Percentiles rank a stretch among this genome's conserved stretches.
phyloP scores from a whole-genome alignment of 2,113 vertebrate genomes.

The Semnornis frantzii region DNA sequence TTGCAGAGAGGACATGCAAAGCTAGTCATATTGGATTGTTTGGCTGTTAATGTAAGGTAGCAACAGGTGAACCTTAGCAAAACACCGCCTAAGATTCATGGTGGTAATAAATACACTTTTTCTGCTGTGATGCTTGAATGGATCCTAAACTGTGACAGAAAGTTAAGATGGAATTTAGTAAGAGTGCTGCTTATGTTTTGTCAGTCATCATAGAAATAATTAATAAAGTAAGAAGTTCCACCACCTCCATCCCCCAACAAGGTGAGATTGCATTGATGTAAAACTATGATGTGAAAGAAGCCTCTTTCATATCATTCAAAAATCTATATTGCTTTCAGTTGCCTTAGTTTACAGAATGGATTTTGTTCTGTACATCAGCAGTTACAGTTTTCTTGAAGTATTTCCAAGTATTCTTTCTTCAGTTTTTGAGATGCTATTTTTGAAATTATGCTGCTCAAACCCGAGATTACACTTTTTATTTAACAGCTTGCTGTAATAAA shows the following conservation, averaged over 20 bases:
- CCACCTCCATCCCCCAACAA: not conserved
- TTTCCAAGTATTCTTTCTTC: not conserved
- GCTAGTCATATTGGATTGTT: slow-evolving; percentile 20
- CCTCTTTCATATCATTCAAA: not conserved
- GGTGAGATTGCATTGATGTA: not conserved
- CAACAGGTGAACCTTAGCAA: slow-evolving; percentile 3
- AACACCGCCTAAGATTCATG: not conserved
- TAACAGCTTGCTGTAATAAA: not conserved
- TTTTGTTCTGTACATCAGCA: not conserved
- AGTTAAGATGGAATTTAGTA: not conserved
- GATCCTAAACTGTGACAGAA: not conserved
- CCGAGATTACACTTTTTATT: not conserved
- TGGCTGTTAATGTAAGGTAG: slow-evolving; percentile 18
- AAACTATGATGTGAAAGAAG: not conserved
- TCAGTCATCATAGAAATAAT: not conserved
- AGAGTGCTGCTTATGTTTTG: not conserved
- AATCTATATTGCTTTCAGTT: not conserved
- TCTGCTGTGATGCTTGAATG: not conserved
- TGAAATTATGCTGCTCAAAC: not conserved
- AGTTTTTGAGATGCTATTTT: not conserved
- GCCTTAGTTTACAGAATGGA: not conserved
- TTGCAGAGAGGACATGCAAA: not conserved
- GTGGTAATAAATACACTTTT: not conserved
- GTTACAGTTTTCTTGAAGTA: not conserved
- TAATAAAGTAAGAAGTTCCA: not conserved